Evolutionary conservation across 2,113 vertebrate species (phyloP), one percentile per base, ranked within the genome.

Genomic region (Calidris pugnax): DNA sequence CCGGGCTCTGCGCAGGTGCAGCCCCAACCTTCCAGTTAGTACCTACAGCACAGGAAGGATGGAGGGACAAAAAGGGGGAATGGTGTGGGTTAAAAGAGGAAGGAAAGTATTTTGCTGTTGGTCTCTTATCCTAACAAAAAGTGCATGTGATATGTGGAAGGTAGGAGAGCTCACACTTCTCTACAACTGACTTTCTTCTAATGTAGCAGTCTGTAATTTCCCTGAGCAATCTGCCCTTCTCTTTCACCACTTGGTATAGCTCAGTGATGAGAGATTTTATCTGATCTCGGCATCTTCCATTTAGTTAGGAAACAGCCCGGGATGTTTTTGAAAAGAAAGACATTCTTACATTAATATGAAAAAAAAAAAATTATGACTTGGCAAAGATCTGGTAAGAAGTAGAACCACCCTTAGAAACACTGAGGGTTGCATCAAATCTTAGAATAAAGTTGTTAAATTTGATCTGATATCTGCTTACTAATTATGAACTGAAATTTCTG

Each of bases 71-170:
- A 3, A 56, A 45, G 28, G 9, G 11, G 15, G 6, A 41, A 48
- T 33, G 33, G 4, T 45, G 27, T 50, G 43, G 23, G 20, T 90
- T 91, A 73, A 82, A 86, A 47, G 13, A 86, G 80, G 53, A 71
- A 74, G 67, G 3, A 33, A 80, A 24, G 14, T 53, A 35, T 28
- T 94, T 53, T 83, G 59, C 45, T 57, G 5, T 75, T 85, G 41
- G 8, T 41, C 23, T 78, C 17, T 75, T 83, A 64, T 4, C 21
- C 20, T 64, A 68, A 83, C 51, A 78, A 59, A 59, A 47, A 43
- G 10, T 3, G 4, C 68, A 72, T 22, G 4, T 0, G 0, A 4
- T 74, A 56, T 8, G 16, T 63, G 62, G 55, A 57, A 57, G 19
- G 14, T 55, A 33, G 6, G 33, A 37, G 73, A 67, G 12, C 57